Base-by-base conservation (phyloP, 2,113 vertebrate genomes). In the Lathamus discolor region DNA sequence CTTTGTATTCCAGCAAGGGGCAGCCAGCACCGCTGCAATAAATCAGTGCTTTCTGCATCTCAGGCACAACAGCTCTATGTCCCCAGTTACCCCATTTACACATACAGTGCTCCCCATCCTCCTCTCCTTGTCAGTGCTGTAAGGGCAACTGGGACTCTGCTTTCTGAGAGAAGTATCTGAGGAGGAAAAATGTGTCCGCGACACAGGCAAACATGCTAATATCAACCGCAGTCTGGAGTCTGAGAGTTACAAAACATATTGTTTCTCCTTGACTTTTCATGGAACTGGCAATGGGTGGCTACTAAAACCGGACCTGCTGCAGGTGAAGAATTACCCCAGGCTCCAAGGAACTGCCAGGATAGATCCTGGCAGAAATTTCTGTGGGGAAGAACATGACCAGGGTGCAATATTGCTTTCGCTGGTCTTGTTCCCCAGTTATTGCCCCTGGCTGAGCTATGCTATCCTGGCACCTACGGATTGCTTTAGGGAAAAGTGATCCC, bases 91-190 rank as follows among this genome's bases (percentile, higher is more conserved):
- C 7, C 19, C 2, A 1, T 13, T 37, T 35, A 39, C 62, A 64
- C 13, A 17, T 0, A 2, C 25, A 25, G 13, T 7, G 16, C 35
- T 68, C 25, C 39, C 9, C 20, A 41, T 15, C 7, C 17, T 61
- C 17, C 28, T 51, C 35, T 39, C 16, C 35, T n/a, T 6, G 0
- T 27, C 1, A 0, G 39, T 44, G 46, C 31, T 51, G 43, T n/a
- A 51, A 37, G 28, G 28, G 55, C 46, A 59, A 39, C 61, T n/a
- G 78, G 8, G 35, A 49, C 9, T 33, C 23, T 37, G 10, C 33
- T 17, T 55, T 28, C 54, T 70, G 33, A 22, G 18, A 29, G 16
- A 59, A 70, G 17, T 51, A 10, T 33, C 43, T 37, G 49, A 59
- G 52, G 39, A 67, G 29, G 8, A 17, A 74, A 63, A 79, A 39